Evolutionary conservation across 2,888 invertebrate genomes (phyloP), one percentile per base, ranked within the genome.

Genomic region (Mellilla xanthometata): DNA sequence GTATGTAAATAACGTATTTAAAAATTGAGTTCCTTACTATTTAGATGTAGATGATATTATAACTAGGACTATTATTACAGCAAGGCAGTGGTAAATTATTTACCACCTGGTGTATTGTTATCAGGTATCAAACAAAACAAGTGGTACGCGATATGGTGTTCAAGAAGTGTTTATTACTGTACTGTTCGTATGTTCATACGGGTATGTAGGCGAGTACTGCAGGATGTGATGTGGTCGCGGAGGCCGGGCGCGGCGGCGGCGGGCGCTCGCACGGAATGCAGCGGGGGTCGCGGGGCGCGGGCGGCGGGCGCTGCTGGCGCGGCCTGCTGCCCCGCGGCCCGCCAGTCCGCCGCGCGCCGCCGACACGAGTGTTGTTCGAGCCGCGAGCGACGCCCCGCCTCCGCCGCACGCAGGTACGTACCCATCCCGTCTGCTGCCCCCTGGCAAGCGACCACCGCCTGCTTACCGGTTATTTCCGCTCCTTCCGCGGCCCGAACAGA

Each of bases 301-400:
- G 76, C 67, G 74, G 76, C 62, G 76, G 72, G 67, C n/a, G n/a
- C 73, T 79, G 82, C 81, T 81, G 83, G 76, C 79, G 76, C 76
- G 74, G 72, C 76, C 76, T 76, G 80, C 77, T 73, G 72, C 71
- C 69, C 70, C 57, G 71, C 65, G 57, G 68, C 62, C 67, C 65
- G 81, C 79, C 83, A 84, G 84, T 84, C 75, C 66, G 84, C 84
- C 86, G 88, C 87, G 87, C 86, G 87, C 84, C 85, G 72, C 78
- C 81, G 84, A 76, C 78, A 72, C 80, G 86, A 81, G 72, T 75
- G 80, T 68, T n/a, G n/a, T 77, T 68, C 77, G 70, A 75, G 69
- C 62, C 63, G 72, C 74, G 81, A 72, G 69, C 49, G 57, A 64
- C 62, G 54, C 64, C 58, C 68, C 68, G 56, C 63, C 71, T 62